Conservation (phyloP, 2,888 invertebrate genomes). For the Dorcus hopei region DNA sequence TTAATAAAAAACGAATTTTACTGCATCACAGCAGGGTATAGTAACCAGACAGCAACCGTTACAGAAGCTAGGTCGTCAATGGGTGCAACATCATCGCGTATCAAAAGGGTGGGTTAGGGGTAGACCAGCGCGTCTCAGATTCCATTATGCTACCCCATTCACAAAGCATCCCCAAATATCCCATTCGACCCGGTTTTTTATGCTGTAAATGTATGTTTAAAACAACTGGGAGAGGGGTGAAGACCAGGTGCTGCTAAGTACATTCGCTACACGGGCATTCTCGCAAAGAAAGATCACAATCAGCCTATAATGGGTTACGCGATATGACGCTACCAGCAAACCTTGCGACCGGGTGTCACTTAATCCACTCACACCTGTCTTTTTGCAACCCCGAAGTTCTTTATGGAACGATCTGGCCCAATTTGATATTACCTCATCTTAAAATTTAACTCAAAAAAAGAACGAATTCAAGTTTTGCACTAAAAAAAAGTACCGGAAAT, state of each 20-base stretch:
- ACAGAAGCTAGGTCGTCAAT: constrained; percentile 24
- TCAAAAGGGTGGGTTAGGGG: constrained; percentile 49
- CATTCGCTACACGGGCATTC: constrained; percentile 45
- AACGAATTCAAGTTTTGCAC: too few species aligned
- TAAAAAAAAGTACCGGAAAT: too few species aligned
- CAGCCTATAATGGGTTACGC: constrained; percentile 44
- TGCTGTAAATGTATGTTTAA: constrained; percentile 29
- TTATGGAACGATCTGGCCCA: too few species aligned
- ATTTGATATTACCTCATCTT: too few species aligned
- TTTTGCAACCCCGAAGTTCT: not conserved
- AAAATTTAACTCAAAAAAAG: too few species aligned
- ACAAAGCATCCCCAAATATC: constrained; percentile 47
- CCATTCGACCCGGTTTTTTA: constrained; percentile 48
- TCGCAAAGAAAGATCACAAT: constrained; percentile 49
- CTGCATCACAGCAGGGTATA: constrained; percentile 11
- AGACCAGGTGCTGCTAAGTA: constrained; percentile 44
- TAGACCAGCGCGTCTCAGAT: constrained; percentile 48
- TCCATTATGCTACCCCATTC: constrained; percentile 50
- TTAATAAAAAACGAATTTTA: not conserved
- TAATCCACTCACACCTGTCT: constrained; percentile 28
- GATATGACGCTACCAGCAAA: constrained; percentile 18
- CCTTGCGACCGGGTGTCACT: constrained; percentile 21
- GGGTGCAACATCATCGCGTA: constrained; percentile 47
- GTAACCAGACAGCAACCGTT: constrained; percentile 29
- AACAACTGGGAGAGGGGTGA: constrained; percentile 45